Evolutionary conservation across 2,113 vertebrate species (phyloP).

Genomic region (human (Homo sapiens)): DNA sequence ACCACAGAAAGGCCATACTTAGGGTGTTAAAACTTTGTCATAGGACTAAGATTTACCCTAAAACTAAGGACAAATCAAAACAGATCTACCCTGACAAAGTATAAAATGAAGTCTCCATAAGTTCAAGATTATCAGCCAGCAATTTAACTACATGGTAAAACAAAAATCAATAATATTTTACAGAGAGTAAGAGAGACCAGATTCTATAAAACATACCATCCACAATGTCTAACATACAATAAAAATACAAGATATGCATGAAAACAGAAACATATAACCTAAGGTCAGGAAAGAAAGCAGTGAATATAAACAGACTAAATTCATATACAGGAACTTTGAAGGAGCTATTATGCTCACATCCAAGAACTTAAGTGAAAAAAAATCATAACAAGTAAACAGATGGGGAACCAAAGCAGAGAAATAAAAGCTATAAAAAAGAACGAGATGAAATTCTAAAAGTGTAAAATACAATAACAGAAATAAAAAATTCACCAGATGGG

Average conservation of each 20-base stretch:
- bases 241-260: neutral
- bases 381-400: neutral
- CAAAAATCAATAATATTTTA: conserved; percentile 33
- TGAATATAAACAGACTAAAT: conserved; percentile 3
- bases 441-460: conserved; percentile 35
- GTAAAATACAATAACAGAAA: conserved; percentile 24
- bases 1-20: neutral
- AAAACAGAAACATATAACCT: neutral
- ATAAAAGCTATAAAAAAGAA: conserved; percentile 3
- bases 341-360: neutral
- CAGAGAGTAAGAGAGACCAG: neutral
- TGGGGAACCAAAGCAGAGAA: neutral
- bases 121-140: conserved; percentile 21
- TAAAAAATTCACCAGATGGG: neutral
- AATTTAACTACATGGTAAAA: conserved; percentile 18
- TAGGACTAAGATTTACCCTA: neutral
- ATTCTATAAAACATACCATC: neutral
- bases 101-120: neutral
- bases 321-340: neutral
- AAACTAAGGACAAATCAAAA: conserved; percentile 41
- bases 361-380: conserved; percentile 4
- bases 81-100: neutral
- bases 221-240: neutral
- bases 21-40: neutral
- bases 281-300: conserved; percentile 11